Evolutionary conservation across 2,113 vertebrate genomes (phyloP), one percentile per base, ranked within the genome.

Genomic region (Oncorhynchus clarkii): DNA sequence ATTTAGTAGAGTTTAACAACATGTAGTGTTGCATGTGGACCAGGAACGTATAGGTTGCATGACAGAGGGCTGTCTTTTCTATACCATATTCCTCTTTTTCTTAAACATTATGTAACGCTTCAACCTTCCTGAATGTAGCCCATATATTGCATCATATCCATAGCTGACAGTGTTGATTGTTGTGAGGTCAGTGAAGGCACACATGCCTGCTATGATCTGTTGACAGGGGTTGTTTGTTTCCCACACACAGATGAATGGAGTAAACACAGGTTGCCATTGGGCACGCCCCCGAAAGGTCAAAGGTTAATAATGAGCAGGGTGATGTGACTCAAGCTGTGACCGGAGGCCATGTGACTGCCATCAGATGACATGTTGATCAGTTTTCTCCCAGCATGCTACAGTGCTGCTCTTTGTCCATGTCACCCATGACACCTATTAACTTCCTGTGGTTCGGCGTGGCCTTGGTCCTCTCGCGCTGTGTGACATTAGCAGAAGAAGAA

Each of bases 361-460:
- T 76, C n/a, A 75, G 26, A 69, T 84, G 87, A 89, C 88, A 85
- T 66, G 51, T 59, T 76, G 80, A 82, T 88, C 77, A 68, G 76
- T 78, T 88, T 81, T 74, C 70, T 76, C 88, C 65, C 85, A 85
- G 85, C 80, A 45, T 87, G 86, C 3, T 51, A 66, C 48, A 72
- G 79, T 31, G 13, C 59, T 70, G 71, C 67, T 83, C 85, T 77
- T 81, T 85, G 84, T 87, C 80, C 79, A 74, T 74, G n/a, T 74
- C 79, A 80, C 76, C 78, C 70, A 8, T 80, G 88, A 84, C 85
- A 89, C 83, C 82, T 84, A 84, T 91, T 90, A 88, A 86, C 72
- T 80, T 31, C 67, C 54, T 66, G 84, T 78, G 78, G 86, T 76
- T 87, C 71, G 71, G 64, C 26, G 20, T 74, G 76, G 80, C 74